Percentiles rank a stretch among this genome's conserved stretches.
phyloP scores from a whole-genome alignment of 2,113 vertebrate species.

The Brienomyrus brachyistius region DNA sequence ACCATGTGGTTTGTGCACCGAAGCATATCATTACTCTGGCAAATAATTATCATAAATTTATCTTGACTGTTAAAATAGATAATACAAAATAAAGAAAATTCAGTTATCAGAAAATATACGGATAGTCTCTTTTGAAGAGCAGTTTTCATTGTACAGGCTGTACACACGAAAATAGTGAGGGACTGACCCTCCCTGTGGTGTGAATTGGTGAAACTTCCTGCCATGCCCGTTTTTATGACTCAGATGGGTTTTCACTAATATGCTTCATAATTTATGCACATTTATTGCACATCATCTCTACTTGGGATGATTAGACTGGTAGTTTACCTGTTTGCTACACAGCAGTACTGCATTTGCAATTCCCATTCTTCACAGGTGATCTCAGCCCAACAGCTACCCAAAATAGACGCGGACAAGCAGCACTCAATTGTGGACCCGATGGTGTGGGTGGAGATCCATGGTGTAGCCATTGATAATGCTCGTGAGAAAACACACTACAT shows the following conservation, averaged over 20 bases:
- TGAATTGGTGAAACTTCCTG: not conserved
- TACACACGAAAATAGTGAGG: not conserved
- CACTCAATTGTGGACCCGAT: constrained; percentile 89
- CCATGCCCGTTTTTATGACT: not conserved
- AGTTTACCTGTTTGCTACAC: not conserved
- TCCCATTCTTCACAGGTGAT: constrained; percentile 66
- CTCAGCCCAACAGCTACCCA: constrained; percentile 91
- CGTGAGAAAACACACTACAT: constrained; percentile 73
- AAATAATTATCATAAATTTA: not conserved
- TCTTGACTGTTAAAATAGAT: not conserved
- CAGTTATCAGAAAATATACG: not conserved
- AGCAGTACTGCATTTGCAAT: not conserved
- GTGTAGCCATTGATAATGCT: constrained; percentile 67
- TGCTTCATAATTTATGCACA: not conserved
- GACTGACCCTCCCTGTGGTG: not conserved
- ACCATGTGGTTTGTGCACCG: not conserved
- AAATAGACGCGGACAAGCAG: constrained; percentile 76
- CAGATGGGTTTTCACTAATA: not conserved
- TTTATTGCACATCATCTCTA: not conserved
- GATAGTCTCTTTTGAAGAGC: not conserved
- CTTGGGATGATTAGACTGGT: not conserved
- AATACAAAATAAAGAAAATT: not conserved
- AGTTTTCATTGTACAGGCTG: not conserved
- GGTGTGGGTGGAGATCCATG: constrained; percentile 81
- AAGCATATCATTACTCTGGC: not conserved